A percentile compares a stretch with the other conserved stretches of the same genome.
Evolutionary conservation across 2,888 invertebrate species (phyloP).

Genomic region (Epirrita christyi): DNA sequence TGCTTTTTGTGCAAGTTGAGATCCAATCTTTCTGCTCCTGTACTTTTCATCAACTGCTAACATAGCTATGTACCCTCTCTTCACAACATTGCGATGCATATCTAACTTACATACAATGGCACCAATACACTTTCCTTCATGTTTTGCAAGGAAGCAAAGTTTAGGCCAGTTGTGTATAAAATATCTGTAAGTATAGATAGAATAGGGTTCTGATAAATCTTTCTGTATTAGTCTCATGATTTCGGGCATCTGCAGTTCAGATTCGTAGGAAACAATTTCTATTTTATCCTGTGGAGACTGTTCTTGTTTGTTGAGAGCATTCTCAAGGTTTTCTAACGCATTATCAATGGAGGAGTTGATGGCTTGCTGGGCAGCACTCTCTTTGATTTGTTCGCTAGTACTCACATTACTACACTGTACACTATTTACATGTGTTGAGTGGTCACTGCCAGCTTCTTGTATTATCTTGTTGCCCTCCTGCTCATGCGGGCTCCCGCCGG

Average conservation of each 20-base stretch:
- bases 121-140: slow-evolving; percentile 95
- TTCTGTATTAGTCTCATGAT: slow-evolving; percentile 99
- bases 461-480: slow-evolving; percentile 51
- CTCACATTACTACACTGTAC: slow-evolving; percentile 66
- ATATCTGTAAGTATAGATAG: slow-evolving; percentile 99
- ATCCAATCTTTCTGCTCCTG: slow-evolving; percentile 97
- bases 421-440: slow-evolving; percentile 69
- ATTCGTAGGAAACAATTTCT: slow-evolving; percentile 89
- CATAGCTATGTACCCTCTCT: slow-evolving; percentile 99
- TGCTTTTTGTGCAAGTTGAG: slow-evolving; percentile 91
- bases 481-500: slow-evolving; percentile 54
- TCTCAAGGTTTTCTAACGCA: slow-evolving; percentile 55
- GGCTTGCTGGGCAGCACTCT: slow-evolving; percentile 44
- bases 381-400: slow-evolving; percentile 48
- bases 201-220: slow-evolving; percentile 99
- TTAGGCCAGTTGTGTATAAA: slow-evolving; percentile 99
- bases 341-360: slow-evolving; percentile 54
- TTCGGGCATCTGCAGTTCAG: slow-evolving; percentile 98
- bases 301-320: slow-evolving; percentile 51
- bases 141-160: slow-evolving; percentile 97
- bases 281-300: slow-evolving; percentile 63
- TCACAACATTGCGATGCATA: slow-evolving; percentile 94
- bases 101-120: slow-evolving; percentile 99
- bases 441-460: slow-evolving; percentile 55
- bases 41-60: slow-evolving; percentile 98